phyloP scores from a whole-genome alignment of 2,888 invertebrate genomes.

The Odontocolon sp. region DNA sequence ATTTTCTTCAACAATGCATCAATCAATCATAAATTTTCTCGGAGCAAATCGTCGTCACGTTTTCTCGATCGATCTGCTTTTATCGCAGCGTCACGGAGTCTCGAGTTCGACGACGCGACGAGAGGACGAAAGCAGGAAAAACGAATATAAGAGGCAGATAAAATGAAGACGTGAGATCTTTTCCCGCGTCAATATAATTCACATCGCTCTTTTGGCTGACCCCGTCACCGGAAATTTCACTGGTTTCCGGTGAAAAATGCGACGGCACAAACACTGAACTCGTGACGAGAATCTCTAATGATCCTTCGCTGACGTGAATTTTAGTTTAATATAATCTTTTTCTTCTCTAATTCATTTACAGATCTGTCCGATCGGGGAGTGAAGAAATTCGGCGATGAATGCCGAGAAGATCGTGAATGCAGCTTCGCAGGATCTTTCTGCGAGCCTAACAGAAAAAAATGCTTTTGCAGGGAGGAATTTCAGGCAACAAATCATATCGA shows the following conservation, averaged over 20 bases:
- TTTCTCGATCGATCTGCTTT: background rate
- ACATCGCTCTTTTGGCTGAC: conserved; percentile 1
- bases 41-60: conserved; percentile 36
- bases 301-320: background rate
- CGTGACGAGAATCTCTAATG: background rate
- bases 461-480: conserved; percentile 88
- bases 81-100: no score
- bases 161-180: no score
- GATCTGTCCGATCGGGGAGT: conserved; percentile 83
- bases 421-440: conserved; percentile 89
- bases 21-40: conserved; percentile 62
- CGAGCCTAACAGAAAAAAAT: conserved; percentile 86
- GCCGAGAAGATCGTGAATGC: conserved; percentile 87
- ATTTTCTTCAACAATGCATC: conserved; percentile 59
- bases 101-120: no score
- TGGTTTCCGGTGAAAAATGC: background rate
- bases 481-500: conserved; percentile 91
- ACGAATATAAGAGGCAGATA: no score
- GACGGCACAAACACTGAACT: background rate
- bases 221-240: background rate
- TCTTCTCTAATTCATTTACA: conserved; percentile 72
- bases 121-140: no score
- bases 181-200: conserved; percentile 3
- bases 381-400: conserved; percentile 90
- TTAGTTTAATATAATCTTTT: background rate